phyloP scores from a whole-genome alignment of 2,888 invertebrate species.

The Auanema sp. region DNA sequence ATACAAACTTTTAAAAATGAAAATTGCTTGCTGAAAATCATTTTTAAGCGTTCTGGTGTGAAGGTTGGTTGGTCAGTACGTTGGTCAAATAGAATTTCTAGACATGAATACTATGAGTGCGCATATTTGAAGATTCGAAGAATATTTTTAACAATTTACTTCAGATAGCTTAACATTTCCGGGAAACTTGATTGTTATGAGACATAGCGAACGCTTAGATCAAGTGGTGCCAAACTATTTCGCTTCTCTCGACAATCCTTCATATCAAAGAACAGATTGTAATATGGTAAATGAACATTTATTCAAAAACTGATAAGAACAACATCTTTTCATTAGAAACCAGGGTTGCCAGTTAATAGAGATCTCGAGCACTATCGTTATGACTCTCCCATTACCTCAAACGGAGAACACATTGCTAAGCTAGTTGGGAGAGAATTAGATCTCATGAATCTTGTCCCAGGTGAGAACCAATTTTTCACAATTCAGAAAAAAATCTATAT shows the following conservation, averaged over 20 bases:
- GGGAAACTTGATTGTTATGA: constrained; percentile 65
- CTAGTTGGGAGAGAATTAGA: not conserved
- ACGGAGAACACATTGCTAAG: not conserved
- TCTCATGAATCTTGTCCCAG: not conserved
- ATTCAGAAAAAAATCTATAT: too few relatives aligned
- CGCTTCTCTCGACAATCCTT: not conserved
- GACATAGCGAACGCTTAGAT: constrained; percentile 44
- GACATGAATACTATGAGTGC: too few relatives aligned
- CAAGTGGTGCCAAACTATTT: constrained; percentile 30
- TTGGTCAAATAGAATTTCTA: too few relatives aligned
- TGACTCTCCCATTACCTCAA: not conserved
- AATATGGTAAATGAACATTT: not conserved
- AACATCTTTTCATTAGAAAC: too few relatives aligned
- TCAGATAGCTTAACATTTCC: constrained; percentile 71
- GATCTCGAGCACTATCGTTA: too few relatives aligned
- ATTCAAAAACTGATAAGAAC: too few relatives aligned
- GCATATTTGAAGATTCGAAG: too few relatives aligned
- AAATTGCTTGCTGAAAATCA: too few relatives aligned
- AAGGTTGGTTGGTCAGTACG: not conserved
- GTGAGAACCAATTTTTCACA: not conserved
- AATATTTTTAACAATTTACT: too few relatives aligned
- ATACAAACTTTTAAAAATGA: too few relatives aligned
- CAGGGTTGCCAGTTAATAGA: too few relatives aligned
- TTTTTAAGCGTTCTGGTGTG: too few relatives aligned
- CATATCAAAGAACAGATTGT: not conserved